These are phyloP conservation scores for Delichon dasypus DNA, from an alignment of 2,797 vertebrate species.

Conservation along the genomic window DNA sequence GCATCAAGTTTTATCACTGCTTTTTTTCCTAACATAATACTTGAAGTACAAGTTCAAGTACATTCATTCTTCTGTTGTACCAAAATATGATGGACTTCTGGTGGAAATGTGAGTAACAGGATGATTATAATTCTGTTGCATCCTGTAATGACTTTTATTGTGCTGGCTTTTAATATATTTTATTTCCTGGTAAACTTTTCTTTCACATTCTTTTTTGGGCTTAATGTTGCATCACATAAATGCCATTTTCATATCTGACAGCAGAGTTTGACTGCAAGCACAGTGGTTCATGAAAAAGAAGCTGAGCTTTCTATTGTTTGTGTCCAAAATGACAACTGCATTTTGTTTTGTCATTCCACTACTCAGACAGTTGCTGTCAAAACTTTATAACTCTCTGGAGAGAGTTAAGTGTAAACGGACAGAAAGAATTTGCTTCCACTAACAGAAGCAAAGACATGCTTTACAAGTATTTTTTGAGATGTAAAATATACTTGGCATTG, in stretches of 20 bases:
- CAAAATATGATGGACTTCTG: not conserved
- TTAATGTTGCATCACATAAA: not conserved
- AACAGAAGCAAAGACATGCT: not conserved
- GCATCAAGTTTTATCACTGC: not conserved
- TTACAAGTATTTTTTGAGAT: not conserved
- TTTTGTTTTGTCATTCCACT: conserved; percentile 4
- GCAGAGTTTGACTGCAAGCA: not conserved
- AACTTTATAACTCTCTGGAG: not conserved
- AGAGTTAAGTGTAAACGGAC: not conserved
- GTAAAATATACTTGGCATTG: not conserved
- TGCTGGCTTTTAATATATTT: not conserved
- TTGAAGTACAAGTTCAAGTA: not conserved
- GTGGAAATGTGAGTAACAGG: not conserved
- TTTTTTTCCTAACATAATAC: not conserved
- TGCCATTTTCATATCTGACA: not conserved
- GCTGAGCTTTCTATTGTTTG: not conserved
- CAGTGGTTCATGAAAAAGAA: not conserved
- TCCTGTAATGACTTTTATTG: not conserved
- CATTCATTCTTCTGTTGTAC: not conserved
- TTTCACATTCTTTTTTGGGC: not conserved
- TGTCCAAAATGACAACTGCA: not conserved
- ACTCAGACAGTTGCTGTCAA: not conserved
- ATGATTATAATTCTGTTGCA: not conserved
- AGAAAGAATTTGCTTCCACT: not conserved
- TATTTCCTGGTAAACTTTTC: not conserved